Percentiles rank a stretch among this genome's conserved stretches.
Evolutionary conservation across 2,888 invertebrate genomes (phyloP).

Genomic region (Sympetrum striolatum): DNA sequence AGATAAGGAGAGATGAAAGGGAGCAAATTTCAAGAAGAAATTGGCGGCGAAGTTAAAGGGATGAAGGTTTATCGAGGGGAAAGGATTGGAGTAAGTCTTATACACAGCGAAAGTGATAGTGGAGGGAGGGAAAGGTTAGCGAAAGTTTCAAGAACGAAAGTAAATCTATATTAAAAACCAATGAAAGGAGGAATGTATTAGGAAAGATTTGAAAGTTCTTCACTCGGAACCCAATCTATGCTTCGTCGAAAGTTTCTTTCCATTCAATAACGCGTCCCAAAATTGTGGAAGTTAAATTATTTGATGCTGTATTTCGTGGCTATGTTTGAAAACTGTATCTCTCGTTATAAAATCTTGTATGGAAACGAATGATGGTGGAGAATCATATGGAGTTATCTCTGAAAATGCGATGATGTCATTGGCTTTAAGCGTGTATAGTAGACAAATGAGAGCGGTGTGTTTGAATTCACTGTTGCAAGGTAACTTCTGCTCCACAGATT

Average conservation of each 20-base stretch:
- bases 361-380: too few species aligned
- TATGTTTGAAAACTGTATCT: too few species aligned
- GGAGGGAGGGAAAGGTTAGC: not conserved
- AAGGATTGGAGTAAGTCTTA: not conserved
- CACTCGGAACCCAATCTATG: not conserved
- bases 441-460: too few species aligned
- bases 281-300: not conserved
- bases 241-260: not conserved
- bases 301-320: not conserved
- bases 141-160: not conserved
- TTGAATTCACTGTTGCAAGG: too few species aligned
- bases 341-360: too few species aligned
- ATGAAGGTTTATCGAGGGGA: not conserved
- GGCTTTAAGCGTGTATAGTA: too few species aligned
- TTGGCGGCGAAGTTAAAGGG: not conserved
- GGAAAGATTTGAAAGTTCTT: not conserved
- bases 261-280: not conserved
- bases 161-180: not conserved
- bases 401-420: too few species aligned
- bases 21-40: not conserved
- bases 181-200: not conserved
- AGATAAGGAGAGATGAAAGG: not conserved
- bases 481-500: too few species aligned
- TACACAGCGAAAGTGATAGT: not conserved
- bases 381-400: too few species aligned